phyloP scores from a whole-genome alignment of 2,113 vertebrate species.

The Neolamprologus ventralis region DNA sequence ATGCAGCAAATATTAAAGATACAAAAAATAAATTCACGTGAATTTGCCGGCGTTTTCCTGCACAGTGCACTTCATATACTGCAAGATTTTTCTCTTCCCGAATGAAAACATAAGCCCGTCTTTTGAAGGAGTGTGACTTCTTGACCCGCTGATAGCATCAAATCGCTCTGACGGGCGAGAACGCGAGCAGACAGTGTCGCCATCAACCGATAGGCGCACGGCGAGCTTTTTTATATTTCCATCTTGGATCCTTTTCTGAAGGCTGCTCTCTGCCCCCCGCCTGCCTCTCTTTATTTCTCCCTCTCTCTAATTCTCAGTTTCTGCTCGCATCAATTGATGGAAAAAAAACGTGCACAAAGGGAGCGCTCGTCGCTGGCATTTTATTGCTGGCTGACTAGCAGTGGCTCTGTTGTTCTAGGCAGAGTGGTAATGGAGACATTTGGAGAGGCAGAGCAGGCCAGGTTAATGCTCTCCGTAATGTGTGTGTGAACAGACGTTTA shows the following conservation, averaged over 20 bases:
- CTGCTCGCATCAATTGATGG: slow-evolving; percentile 39
- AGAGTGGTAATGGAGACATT: slow-evolving; percentile 59
- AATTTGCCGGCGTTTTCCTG: background rate
- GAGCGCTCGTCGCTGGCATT: slow-evolving; percentile 15
- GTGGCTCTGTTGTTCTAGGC: slow-evolving; percentile 53
- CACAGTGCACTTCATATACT: background rate
- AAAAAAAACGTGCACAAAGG: background rate
- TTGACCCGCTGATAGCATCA: slow-evolving; percentile 43
- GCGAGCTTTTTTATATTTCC: slow-evolving; percentile 31
- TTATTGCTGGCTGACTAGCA: slow-evolving; percentile 43
- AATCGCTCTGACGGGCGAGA: slow-evolving; percentile 6
- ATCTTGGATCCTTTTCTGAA: slow-evolving; percentile 40
- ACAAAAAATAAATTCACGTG: background rate
- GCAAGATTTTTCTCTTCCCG: slow-evolving; percentile 20
- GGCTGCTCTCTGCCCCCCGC: slow-evolving; percentile 36
- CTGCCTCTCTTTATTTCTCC: slow-evolving; percentile 29
- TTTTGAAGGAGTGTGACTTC: slow-evolving; percentile 38
- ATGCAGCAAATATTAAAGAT: background rate
- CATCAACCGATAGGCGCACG: slow-evolving; percentile 24
- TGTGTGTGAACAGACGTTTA: slow-evolving; percentile 57
- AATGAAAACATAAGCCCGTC: slow-evolving; percentile 38
- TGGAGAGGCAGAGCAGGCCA: slow-evolving; percentile 51
- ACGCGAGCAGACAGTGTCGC: slow-evolving; percentile 30
- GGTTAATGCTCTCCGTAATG: slow-evolving; percentile 70
- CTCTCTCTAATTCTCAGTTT: slow-evolving; percentile 30